These are phyloP conservation scores for Thrips palmi DNA, from an alignment of 1,140 invertebrate genomes.

Conservation along the genomic window DNA sequence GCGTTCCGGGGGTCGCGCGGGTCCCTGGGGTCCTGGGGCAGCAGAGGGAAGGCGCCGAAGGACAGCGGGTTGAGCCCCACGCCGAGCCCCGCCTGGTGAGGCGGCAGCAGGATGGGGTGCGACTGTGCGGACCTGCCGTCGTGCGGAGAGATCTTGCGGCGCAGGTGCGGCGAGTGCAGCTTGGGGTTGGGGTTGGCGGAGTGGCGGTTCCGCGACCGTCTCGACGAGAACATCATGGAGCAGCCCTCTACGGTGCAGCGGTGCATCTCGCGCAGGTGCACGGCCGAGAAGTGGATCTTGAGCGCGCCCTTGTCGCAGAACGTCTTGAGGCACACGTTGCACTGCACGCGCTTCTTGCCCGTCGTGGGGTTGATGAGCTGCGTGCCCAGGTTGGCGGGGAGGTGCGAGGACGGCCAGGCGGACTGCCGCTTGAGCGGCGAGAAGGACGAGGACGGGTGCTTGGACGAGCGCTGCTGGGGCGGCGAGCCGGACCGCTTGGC, in stretches of 20 bases:
- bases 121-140: slow-evolving; percentile 75
- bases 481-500: slow-evolving; percentile 10
- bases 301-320: slow-evolving; percentile 99
- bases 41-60: slow-evolving; percentile 53
- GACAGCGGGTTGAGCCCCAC: slow-evolving; percentile 42
- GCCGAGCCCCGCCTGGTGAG: slow-evolving; percentile 43
- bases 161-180: slow-evolving; percentile 82
- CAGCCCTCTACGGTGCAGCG: slow-evolving; percentile 97
- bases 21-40: too few relatives aligned
- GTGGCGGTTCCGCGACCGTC: slow-evolving; percentile 87
- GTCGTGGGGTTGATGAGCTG: slow-evolving; percentile 81
- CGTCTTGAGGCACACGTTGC: slow-evolving; percentile 94
- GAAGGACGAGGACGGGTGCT: slow-evolving; percentile 45
- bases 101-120: slow-evolving; percentile 57
- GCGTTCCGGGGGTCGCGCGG: neutral
- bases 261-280: slow-evolving; percentile 98
- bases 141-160: slow-evolving; percentile 82
- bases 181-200: slow-evolving; percentile 98
- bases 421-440: slow-evolving; percentile 75
- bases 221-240: slow-evolving; percentile 98
- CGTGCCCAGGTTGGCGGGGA: slow-evolving; percentile 72
- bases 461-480: slow-evolving; percentile 20
- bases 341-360: slow-evolving; percentile 92
- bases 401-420: slow-evolving; percentile 55
- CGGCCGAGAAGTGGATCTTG: slow-evolving; percentile 98